A percentile compares a stretch with the other conserved stretches of the same genome.
Conservation (phyloP, 64 coral and sea anemone species). For the Pocillopora verrucosa region DNA sequence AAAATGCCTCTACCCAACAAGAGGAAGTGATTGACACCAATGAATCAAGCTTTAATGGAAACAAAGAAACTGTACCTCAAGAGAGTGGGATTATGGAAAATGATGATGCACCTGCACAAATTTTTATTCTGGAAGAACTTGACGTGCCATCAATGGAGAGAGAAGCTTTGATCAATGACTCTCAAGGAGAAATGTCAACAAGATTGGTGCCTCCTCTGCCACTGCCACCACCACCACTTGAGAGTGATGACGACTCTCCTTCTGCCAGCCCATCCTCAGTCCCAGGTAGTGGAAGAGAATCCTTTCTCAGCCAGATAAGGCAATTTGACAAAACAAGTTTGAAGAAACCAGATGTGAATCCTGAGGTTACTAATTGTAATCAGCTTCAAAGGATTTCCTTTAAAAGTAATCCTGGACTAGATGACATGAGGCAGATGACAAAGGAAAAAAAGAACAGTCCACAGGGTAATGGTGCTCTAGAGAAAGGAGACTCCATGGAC, state of each 20-base stretch:
- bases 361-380: background rate
- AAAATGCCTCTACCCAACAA: background rate
- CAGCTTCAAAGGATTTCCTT: background rate
- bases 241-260: background rate
- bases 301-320: constrained; percentile 25
- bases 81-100: background rate
- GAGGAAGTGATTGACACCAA: background rate
- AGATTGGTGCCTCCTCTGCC: background rate
- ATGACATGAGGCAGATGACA: background rate
- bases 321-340: constrained; percentile 15
- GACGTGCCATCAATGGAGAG: background rate
- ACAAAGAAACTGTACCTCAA: background rate
- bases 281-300: constrained; percentile 14
- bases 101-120: background rate
- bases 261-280: background rate
- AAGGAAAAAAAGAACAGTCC: background rate
- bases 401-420: background rate
- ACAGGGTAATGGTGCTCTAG: background rate
- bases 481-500: background rate
- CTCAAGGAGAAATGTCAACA: background rate
- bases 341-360: background rate
- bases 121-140: background rate
- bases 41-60: background rate
- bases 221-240: background rate
- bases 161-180: background rate